Percentiles rank a stretch among this genome's conserved stretches.
Evolutionary conservation across 2,797 vertebrate species (phyloP).

Genomic region (Remorina albescens): DNA sequence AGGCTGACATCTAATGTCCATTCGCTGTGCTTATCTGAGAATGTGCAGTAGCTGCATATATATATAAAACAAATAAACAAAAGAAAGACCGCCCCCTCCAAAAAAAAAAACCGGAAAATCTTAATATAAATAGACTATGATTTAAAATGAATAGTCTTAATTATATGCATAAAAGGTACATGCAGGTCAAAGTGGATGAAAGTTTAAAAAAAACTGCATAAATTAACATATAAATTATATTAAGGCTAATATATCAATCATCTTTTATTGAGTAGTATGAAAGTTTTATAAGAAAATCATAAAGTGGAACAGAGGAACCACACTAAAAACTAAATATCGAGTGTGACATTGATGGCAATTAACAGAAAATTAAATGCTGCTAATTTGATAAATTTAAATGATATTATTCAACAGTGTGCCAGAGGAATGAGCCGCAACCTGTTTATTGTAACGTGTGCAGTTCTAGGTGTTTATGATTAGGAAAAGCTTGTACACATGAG

Average conservation of each 20-base stretch:
- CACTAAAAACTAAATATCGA: neutral
- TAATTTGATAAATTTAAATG: neutral
- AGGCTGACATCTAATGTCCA: neutral
- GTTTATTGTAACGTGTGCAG: neutral
- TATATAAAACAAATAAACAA: too few species aligned
- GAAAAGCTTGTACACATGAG: neutral
- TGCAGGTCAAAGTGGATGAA: neutral
- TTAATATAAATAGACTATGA: neutral
- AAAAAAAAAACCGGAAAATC: too few species aligned
- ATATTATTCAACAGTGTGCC: neutral
- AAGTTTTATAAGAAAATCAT: neutral
- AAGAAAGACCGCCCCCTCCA: too few species aligned
- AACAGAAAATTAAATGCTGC: neutral
- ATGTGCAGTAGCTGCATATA: neutral
- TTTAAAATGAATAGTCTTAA: neutral
- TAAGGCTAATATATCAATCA: neutral
- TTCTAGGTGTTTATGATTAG: neutral
- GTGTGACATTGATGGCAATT: neutral
- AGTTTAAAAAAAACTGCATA: neutral
- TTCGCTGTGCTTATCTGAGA: neutral
- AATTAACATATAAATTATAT: neutral
- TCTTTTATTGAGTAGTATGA: neutral
- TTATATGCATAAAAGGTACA: neutral
- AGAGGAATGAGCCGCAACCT: neutral
- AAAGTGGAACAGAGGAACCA: too few species aligned